phyloP scores from a whole-genome alignment of 2,797 vertebrate genomes.

The Sorex maritimensis region DNA sequence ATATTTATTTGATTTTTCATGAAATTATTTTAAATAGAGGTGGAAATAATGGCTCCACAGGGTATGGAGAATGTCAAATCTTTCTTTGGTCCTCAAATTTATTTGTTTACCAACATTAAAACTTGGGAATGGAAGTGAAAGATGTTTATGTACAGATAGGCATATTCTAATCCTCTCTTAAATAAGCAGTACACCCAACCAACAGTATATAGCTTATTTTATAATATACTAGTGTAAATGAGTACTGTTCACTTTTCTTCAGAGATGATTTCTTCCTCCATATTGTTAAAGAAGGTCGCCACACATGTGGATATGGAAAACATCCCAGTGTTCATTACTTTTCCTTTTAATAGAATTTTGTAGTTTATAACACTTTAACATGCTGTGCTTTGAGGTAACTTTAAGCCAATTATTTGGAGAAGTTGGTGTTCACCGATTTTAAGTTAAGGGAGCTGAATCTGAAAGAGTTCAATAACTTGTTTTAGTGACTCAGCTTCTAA shows the following conservation, averaged over 20 bases:
- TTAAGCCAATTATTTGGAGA: not conserved
- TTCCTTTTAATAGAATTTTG: not conserved
- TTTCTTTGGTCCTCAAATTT: not conserved
- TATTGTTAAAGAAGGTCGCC: not conserved
- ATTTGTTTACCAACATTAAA: not conserved
- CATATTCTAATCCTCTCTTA: conserved; percentile 17
- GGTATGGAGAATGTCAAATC: not conserved
- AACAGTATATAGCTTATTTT: not conserved
- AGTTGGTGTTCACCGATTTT: conserved; percentile 3
- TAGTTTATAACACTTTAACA: conserved; percentile 3
- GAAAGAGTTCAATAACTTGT: conserved; percentile 5
- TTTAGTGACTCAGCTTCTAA: conserved; percentile 21
- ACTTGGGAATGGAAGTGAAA: not conserved
- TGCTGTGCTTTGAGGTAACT: not conserved
- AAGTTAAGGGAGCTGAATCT: not conserved
- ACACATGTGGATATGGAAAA: not conserved
- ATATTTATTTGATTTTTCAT: not conserved
- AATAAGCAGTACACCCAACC: not conserved
- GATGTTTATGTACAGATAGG: not conserved
- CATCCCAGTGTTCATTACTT: not conserved
- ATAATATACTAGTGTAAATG: not conserved
- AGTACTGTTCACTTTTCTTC: not conserved
- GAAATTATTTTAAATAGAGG: not conserved
- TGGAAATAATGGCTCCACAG: not conserved
- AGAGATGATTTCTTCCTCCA: not conserved